Evolutionary conservation across 1,140 invertebrate species (phyloP).

Genomic region (Tenebrio molitor): DNA sequence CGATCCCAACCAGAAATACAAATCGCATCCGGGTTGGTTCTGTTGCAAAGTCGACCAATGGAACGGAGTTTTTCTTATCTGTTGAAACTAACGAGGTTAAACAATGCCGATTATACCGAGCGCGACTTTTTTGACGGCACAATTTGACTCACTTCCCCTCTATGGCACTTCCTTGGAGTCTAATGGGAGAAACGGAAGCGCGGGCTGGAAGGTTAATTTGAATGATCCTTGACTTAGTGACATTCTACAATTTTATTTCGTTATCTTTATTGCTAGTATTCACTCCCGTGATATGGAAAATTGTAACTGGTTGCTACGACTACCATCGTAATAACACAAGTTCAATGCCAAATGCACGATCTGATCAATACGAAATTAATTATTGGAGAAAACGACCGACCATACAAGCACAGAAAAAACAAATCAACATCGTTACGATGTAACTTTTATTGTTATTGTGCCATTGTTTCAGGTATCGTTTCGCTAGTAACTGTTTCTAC

Average conservation of each 20-base stretch:
- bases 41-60: constrained; percentile 12
- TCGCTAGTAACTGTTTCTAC: constrained; percentile 7
- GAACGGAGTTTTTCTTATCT: constrained; percentile 13
- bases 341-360: constrained; percentile 33
- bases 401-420: background rate
- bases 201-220: background rate
- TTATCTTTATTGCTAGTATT: constrained; percentile 35
- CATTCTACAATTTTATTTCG: constrained; percentile 21
- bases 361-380: constrained; percentile 37
- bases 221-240: constrained; percentile 34
- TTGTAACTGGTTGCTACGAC: constrained; percentile 36
- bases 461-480: constrained; percentile 3
- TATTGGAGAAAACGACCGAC: background rate
- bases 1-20: constrained; percentile 5
- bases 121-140: too few relatives aligned
- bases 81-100: constrained; percentile 8
- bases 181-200: constrained; percentile 10
- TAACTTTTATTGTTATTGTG: background rate
- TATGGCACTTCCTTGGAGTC: background rate
- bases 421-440: constrained; percentile 5
- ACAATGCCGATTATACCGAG: background rate
- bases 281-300: constrained; percentile 4
- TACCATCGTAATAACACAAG: constrained; percentile 32
- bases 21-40: constrained; percentile 20
- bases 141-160: too few relatives aligned